Base-by-base conservation (phyloP, 2,888 invertebrate genomes). In the Epistrophe grossulariae region DNA sequence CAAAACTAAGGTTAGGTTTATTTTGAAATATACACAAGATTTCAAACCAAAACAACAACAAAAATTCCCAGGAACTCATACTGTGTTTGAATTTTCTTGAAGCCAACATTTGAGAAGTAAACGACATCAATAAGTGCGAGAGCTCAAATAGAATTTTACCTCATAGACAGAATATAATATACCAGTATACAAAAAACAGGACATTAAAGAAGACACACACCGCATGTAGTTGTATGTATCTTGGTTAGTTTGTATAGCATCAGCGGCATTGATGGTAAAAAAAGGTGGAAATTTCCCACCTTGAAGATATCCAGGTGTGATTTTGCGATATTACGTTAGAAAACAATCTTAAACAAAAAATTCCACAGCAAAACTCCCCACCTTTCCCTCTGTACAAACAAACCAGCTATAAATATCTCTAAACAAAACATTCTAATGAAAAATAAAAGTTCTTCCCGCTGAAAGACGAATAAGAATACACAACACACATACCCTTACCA, bases 341-440 rank as follows among this genome's bases (percentile, higher is more conserved):
- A 60, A 62, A 59, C 52, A 87, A 83, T 79, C 87, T 72, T 59
- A 17, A 31, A 31, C 28, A 40, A 70, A 68, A 83, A 76, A 71
- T 74, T 74, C 35, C 57, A 60, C 64, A 48, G 71, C 66, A 72
- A 84, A 79, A 70, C n/a, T n/a, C n/a, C n/a, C n/a, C 35, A 24
- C 35, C 19, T 13, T 35, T 43, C 35, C 35, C 48, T 48, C 50
- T 81, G 35, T 72, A 60, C 72, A 84, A 76, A 80, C 73, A 79
- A 17, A 48, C n/a, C n/a, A 17, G 28, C 66, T 72, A 79, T 87
- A 87, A 87, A 87, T 79, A 87, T 79, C 43, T 76, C 48, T 38
- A 79, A 76, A 83, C 70, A 70, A 76, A 83, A 87, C 87, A 87
- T 83, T 76, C 79, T 79, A 87, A 87, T 79, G 79, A 87, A 87